Conservation (phyloP, 2,888 invertebrate species). For the Keiferia lycopersicella region DNA sequence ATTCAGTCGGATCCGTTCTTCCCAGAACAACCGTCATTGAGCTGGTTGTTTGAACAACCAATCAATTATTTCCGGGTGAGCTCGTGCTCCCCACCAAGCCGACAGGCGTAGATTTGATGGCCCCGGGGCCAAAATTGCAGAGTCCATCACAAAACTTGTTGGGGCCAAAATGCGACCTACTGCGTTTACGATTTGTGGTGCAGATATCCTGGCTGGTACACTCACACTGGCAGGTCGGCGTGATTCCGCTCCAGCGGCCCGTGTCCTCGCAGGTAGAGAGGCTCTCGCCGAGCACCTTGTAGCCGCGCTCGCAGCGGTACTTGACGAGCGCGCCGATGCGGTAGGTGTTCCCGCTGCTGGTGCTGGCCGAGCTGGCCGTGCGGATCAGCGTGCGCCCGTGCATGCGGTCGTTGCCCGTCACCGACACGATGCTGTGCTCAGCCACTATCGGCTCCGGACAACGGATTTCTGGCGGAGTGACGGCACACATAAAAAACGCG, state of each 20-base stretch:
- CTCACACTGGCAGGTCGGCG: conserved; percentile 93
- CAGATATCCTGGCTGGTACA: too few species aligned
- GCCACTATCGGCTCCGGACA: conserved; percentile 92
- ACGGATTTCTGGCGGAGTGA: conserved; percentile 85
- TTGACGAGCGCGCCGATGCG: conserved; percentile 93
- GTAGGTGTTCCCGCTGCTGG: conserved; percentile 88
- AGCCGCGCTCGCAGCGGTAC: conserved; percentile 94
- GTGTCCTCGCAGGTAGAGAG: conserved; percentile 92
- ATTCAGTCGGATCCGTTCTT: too few species aligned
- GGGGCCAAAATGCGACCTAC: too few species aligned
- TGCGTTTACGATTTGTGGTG: too few species aligned
- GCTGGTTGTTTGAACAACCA: too few species aligned
- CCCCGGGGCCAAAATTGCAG: too few species aligned
- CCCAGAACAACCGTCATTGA: too few species aligned
- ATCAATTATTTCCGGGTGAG: too few species aligned
- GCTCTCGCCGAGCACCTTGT: conserved; percentile 92
- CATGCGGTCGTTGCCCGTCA: conserved; percentile 94
- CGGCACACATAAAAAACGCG: too few species aligned
- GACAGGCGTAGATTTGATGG: too few species aligned
- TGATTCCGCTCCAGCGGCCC: conserved; percentile 91
- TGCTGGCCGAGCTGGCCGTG: conserved; percentile 83
- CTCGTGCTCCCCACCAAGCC: too few species aligned
- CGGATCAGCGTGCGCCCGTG: conserved; percentile 91
- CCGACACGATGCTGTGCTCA: conserved; percentile 92
- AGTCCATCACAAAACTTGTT: too few species aligned